A percentile compares a stretch with the other conserved stretches of the same genome.
These are phyloP conservation scores for Leucoptera coffeella DNA, from an alignment of 2,888 invertebrate genomes.

Conservation along the genomic window DNA sequence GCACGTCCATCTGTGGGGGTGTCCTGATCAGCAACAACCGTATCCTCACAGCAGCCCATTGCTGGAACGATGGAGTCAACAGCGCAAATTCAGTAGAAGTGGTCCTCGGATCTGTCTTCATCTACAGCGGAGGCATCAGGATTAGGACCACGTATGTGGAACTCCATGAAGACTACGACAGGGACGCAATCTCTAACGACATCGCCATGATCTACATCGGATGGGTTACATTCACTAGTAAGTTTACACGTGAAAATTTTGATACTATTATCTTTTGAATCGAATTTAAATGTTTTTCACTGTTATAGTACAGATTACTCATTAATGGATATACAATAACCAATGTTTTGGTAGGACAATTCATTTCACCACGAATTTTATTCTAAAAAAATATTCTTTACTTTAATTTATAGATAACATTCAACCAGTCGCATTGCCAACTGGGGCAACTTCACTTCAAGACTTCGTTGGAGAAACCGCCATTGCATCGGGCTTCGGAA, in stretches of 20 bases:
- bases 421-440: slow-evolving; percentile 13
- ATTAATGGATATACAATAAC: too few species aligned
- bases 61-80: slow-evolving; percentile 13
- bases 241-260: too few species aligned
- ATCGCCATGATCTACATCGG: slow-evolving; percentile 13
- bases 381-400: too few species aligned
- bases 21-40: slow-evolving; percentile 12
- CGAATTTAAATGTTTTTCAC: too few species aligned
- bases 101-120: slow-evolving; percentile 17
- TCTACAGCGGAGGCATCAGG: slow-evolving; percentile 7
- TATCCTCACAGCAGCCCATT: slow-evolving; percentile 17
- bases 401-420: slow-evolving; percentile 15
- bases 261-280: too few species aligned
- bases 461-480: slow-evolving; percentile 11
- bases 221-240: too few species aligned
- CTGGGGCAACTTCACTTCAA: slow-evolving; percentile 9
- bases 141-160: slow-evolving; percentile 10
- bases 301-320: too few species aligned
- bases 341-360: too few species aligned
- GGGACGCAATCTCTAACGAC: slow-evolving; percentile 10
- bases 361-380: too few species aligned
- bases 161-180: slow-evolving; percentile 13
- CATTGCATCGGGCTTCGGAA: slow-evolving; percentile 19
- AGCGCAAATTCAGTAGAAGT: slow-evolving; percentile 14
- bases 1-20: slow-evolving; percentile 19